These are phyloP conservation scores for Nyctibius bracteatus DNA, from an alignment of 2,113 vertebrate species.

Conservation along the genomic window DNA sequence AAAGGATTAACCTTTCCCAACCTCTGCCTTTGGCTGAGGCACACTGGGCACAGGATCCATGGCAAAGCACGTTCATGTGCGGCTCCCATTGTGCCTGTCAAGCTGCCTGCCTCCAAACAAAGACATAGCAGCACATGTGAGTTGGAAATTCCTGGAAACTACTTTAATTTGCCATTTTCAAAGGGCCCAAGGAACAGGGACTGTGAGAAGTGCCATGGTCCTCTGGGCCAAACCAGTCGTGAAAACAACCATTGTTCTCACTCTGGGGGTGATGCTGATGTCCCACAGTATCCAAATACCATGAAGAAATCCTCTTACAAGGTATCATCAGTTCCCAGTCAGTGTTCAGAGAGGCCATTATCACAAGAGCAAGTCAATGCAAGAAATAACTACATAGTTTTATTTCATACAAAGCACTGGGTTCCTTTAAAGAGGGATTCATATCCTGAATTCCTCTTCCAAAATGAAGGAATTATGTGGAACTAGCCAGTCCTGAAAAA, in stretches of 20 bases:
- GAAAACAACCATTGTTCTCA: not conserved
- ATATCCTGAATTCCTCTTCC: not conserved
- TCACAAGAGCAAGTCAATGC: not conserved
- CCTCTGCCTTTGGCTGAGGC: not conserved
- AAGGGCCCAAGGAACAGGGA: not conserved
- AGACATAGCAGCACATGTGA: accelerated
- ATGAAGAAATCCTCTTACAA: not conserved
- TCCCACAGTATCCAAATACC: not conserved
- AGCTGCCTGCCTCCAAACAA: not conserved
- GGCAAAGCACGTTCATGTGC: not conserved
- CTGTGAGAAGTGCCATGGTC: not conserved
- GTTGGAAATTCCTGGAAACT: not conserved
- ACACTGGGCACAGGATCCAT: not conserved
- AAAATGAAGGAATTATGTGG: not conserved
- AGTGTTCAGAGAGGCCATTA: not conserved
- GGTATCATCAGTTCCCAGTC: not conserved
- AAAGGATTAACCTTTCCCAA: not conserved
- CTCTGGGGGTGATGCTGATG: not conserved
- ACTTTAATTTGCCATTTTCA: not conserved
- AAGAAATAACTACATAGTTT: not conserved
- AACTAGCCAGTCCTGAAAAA: not conserved
- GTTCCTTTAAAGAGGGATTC: not conserved
- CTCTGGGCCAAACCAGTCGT: not conserved
- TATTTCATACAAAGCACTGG: not conserved
- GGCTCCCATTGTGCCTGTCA: not conserved